Evolutionary conservation across 2,113 vertebrate genomes (phyloP).

Genomic region (Pongo abelii): DNA sequence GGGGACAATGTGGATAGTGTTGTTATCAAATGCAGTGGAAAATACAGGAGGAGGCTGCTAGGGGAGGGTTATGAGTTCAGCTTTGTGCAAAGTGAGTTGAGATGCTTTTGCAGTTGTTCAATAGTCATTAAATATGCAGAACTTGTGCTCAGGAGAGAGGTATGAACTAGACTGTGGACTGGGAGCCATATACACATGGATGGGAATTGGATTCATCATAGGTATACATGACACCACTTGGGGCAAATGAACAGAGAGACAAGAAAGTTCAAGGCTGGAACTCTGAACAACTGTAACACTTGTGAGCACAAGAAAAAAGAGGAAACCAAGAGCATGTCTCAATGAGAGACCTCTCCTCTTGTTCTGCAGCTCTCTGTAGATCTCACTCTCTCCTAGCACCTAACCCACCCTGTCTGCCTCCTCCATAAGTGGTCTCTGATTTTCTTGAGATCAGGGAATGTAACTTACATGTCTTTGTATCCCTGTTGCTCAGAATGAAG

Average conservation of each 20-base stretch:
- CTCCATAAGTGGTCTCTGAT: not conserved
- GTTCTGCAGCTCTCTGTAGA: not conserved
- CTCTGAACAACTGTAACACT: too few relatives aligned
- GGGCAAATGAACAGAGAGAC: not conserved
- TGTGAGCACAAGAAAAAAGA: not conserved
- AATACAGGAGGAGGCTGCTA: not conserved
- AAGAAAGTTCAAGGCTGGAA: not conserved
- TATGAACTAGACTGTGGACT: fast-evolving
- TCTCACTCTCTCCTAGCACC: not conserved
- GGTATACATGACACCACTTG: not conserved
- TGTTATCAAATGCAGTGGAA: not conserved
- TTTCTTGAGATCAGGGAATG: not conserved
- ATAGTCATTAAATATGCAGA: not conserved
- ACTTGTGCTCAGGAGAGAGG: not conserved
- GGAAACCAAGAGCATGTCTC: not conserved
- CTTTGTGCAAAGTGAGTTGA: not conserved
- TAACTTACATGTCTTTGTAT: not conserved
- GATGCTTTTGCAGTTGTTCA: not conserved
- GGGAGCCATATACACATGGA: not conserved
- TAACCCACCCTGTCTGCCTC: not conserved
- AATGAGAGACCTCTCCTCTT: not conserved
- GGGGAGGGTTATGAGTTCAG: not conserved
- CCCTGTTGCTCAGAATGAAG: not conserved
- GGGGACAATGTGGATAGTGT: not conserved
- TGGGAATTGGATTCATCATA: not conserved